Evolutionary conservation across 2,888 invertebrate species (phyloP).

Genomic region (Meganola albula): DNA sequence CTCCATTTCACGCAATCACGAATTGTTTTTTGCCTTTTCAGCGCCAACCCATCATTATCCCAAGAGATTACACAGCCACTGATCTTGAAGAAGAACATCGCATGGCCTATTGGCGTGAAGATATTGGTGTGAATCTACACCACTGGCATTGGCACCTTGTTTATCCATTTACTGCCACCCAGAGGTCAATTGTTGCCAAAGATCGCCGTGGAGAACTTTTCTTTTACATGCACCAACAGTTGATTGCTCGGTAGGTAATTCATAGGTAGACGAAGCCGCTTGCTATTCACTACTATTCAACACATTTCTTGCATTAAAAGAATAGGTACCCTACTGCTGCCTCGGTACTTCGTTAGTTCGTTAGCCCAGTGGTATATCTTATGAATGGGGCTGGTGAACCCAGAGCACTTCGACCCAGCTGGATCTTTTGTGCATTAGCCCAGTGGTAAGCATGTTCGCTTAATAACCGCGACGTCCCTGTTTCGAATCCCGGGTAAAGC

Average conservation of each 20-base stretch:
- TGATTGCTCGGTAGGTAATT: constrained; percentile 71
- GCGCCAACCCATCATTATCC: constrained; percentile 83
- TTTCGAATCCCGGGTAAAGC: too few species aligned
- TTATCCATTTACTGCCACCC: constrained; percentile 80
- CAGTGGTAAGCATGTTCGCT: too few species aligned
- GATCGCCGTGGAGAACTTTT: constrained; percentile 88
- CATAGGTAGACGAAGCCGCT: neutral
- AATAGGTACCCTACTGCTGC: neutral
- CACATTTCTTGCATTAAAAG: constrained; percentile 4
- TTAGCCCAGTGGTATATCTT: too few species aligned
- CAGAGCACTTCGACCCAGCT: too few species aligned
- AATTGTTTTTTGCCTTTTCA: too few species aligned
- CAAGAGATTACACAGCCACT: constrained; percentile 86
- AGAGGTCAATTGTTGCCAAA: constrained; percentile 80
- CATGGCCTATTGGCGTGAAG: constrained; percentile 89
- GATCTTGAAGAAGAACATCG: constrained; percentile 89
- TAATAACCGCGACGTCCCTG: too few species aligned
- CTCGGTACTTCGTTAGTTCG: neutral
- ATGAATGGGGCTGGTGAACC: too few species aligned
- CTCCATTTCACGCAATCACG: constrained; percentile 26
- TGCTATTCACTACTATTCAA: neutral
- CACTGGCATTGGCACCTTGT: constrained; percentile 92
- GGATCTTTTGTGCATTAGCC: too few species aligned
- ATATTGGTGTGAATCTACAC: constrained; percentile 87
- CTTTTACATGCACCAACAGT: constrained; percentile 85